Evolutionary conservation across 2,888 invertebrate species (phyloP), one percentile per base, ranked within the genome.

Genomic region (Punctoribates punctum): DNA sequence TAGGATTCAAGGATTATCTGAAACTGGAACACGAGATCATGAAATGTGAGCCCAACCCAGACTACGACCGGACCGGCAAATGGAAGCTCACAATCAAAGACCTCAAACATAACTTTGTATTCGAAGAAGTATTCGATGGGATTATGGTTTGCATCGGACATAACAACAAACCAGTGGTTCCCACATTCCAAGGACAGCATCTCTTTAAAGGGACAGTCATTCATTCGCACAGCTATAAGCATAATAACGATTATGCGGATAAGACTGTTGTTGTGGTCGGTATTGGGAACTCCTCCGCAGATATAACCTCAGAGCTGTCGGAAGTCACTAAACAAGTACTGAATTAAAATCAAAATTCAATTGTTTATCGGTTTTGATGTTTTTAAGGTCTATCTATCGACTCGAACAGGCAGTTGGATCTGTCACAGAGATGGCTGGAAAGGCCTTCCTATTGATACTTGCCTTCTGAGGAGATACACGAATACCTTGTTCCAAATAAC

Each of bases 131-230:
- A 81, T 84, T 27, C 80, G 85, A 86, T 77, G 85, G 84, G 9
- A 85, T 86, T 1, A 82, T 86, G 82, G 82, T 86, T 5, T 85
- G 85, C 79, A 84, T 83, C 0, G 86, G 86, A 4, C 86, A 86
- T 79, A 86, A 85, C 79, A 83, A 83, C 0, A 81, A 82, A 48
- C 85, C 86, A 0, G 80, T 84, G 73, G 78, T 81, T 42, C 86
- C 86, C 1, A 73, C 80, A 9, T 82, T 86, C 78, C 79, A 81
- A 5, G 86, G 85, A 9, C 80, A 84, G 73, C 83, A 82, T 0
- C 81, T 67, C 0, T 85, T 84, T 78, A 74, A 79, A 42, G 82
- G 82, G 11, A 62, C 74, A n/a, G 77, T 81, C 11, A 74, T 81
- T 8, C 81, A 81, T 76, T 78, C 81, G 9, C 81, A 81, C 72